Evolutionary conservation across 2,113 vertebrate species (phyloP).

Genomic region (Ptilonorhynchus violaceus): DNA sequence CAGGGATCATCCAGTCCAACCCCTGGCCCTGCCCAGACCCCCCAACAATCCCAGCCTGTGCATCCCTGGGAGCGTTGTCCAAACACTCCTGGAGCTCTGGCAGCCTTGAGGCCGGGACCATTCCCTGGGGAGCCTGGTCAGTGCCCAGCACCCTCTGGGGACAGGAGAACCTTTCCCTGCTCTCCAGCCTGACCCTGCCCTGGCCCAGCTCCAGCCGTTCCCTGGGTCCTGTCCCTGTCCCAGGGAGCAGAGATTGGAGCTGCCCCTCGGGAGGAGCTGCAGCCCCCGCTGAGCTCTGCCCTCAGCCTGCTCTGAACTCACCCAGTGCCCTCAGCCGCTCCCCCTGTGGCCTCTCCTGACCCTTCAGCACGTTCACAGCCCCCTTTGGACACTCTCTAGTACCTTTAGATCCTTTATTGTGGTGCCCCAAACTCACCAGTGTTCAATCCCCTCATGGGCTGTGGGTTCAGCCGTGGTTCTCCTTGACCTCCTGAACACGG

Average conservation of each 20-base stretch:
- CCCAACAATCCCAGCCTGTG: not conserved
- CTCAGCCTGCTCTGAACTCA: not conserved
- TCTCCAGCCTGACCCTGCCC: not conserved
- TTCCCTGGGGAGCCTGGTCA: not conserved
- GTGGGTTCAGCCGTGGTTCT: not conserved
- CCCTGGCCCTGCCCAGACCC: not conserved
- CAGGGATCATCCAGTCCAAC: fast-evolving
- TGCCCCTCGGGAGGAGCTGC: not conserved
- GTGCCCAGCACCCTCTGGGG: not conserved
- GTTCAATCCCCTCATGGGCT: fast-evolving
- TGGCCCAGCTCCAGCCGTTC: not conserved
- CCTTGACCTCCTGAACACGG: not conserved
- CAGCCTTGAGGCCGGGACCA: not conserved
- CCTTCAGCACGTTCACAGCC: not conserved
- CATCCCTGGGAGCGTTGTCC: not conserved
- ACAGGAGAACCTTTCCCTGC: not conserved
- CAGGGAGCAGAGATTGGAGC: not conserved
- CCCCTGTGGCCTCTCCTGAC: fast-evolving
- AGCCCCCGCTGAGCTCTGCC: not conserved
- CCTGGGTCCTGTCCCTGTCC: not conserved
- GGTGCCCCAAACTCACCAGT: not conserved
- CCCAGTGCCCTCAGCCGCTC: not conserved
- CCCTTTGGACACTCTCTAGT: not conserved
- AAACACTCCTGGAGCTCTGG: not conserved
- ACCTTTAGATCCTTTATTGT: not conserved